Evolutionary conservation across 37 sponge, comb jelly and placozoan genomes (phyloP), one percentile per base, ranked within the genome.

Genomic region (Ianthella basta): DNA sequence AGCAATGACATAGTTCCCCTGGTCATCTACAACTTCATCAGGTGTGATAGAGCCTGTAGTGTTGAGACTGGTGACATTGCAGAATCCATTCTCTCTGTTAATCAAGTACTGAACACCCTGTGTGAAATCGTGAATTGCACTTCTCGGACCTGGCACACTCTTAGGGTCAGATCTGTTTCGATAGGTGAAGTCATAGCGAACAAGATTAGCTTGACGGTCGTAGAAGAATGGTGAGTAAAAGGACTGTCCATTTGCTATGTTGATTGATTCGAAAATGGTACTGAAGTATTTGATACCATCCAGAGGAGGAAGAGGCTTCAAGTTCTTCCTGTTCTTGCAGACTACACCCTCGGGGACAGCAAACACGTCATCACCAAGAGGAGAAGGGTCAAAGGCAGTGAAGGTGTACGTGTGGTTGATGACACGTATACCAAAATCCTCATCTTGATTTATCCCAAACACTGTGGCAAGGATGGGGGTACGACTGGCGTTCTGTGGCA

Each of bases 61-160:
- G 4, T 13, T 13, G 29, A 84, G 50, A 8, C 50, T 44, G 50
- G 50, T 19, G 5, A 81, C 59, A 13, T 79, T 39, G 44, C 89
- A 89, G 35, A 23, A 68, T 5, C 64, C 27, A 60, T n/a, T 61
- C 2, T 69, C 69, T 40, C 60, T 63, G 79, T 63, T 55, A 38
- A 92, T 57, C 0, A 40, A 35, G 55, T 88, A 92, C 72, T 92
- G 86, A 0, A 82, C 75, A 12, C 65, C 86, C 20, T 44, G 23
- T 38, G 72, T 50, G 55, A 88, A 92, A 59, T 92, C 92, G 40
- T 88, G 86, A n/a, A 92, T 63, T 30, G 70, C 24, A 21, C 66
- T 59, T 36, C 6, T 40, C 1, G 1, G 2, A 12, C 24, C 15
- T 41, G 25, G 25, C 5, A 4, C 5, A 1, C 44, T 21, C 2